Base-by-base conservation (phyloP, 1,140 invertebrate species). In the Tribolium madens region DNA sequence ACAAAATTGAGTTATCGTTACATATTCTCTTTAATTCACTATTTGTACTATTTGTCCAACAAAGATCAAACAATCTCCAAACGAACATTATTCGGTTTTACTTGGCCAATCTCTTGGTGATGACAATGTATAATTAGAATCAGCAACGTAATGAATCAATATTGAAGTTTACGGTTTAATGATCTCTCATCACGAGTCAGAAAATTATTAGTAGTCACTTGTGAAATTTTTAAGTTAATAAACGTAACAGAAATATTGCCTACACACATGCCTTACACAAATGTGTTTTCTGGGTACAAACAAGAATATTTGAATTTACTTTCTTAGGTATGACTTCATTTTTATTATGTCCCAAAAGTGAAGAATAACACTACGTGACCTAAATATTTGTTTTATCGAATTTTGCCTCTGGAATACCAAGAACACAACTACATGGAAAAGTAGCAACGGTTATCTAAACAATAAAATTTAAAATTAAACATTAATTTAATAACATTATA, bases 21-120 rank as follows among this genome's bases (percentile, higher is more conserved):
- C 15, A 26, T 60, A 26, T 60, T 15, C 53, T 10, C 18, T 60
- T 21, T 17, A 17, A 26, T 60, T 26, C 14, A 26, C 53, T 60
- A 60, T 60, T 60, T 60, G 18, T 60, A 7, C 18, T 60, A 10
- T 60, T 60, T 26, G 53, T 10, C 3, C 17, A 57, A 9, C 18
- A 1, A 26, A 57, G 1, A 60, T 60, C 53, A 60, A 60, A 60
- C 53, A 26, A 10, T 21, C 2, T 17, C 53, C 21, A 60, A 60
- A 60, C 53, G 53, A 60, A 60, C 53, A 60, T 60, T 60, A 60
- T 60, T 60, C 53, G 53, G 21, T 15, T 60, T 60, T 60, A 60
- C 53, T 60, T 60, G 53, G 53, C 21, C 53, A 60, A 26, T 26
- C 53, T 60, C 18, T 10, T 60, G 18, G n/a, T 26, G 18, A 18